Percentiles rank a stretch among this genome's conserved stretches.
phyloP scores from a whole-genome alignment of 2,113 vertebrate species.

The Vidua macroura region DNA sequence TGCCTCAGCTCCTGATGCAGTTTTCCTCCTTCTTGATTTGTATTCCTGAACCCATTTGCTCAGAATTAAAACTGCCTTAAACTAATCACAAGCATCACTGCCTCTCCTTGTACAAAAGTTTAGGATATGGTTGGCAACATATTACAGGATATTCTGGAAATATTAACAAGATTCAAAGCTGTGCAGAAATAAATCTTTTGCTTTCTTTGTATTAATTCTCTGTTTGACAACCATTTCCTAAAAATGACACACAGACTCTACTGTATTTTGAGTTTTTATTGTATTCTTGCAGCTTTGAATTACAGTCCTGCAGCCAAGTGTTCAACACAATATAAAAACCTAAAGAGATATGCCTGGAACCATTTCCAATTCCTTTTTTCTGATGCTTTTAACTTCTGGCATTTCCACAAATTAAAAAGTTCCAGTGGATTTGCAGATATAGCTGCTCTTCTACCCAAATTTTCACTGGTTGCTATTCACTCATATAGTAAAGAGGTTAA shows the following conservation, averaged over 20 bases:
- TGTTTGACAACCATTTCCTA: not conserved
- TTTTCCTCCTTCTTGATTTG: not conserved
- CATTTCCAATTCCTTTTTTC: not conserved
- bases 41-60: not conserved
- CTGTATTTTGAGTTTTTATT: not conserved
- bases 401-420: not conserved
- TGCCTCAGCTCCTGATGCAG: not conserved
- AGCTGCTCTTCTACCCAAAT: not conserved
- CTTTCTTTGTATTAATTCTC: not conserved
- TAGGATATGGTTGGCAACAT: accelerated
- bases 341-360: not conserved
- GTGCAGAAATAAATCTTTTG: not conserved
- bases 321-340: not conserved
- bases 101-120: not conserved
- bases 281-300: not conserved
- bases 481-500: not conserved
- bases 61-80: not conserved
- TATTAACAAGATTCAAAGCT: not conserved
- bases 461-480: not conserved
- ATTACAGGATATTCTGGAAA: not conserved
- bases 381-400: not conserved
- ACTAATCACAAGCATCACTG: not conserved
- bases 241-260: not conserved
- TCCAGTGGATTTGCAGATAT: not conserved
- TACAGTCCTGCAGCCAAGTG: not conserved